These are phyloP conservation scores for Acanthurus lineatus DNA, from an alignment of 2,797 vertebrate genomes.

Conservation along the genomic window DNA sequence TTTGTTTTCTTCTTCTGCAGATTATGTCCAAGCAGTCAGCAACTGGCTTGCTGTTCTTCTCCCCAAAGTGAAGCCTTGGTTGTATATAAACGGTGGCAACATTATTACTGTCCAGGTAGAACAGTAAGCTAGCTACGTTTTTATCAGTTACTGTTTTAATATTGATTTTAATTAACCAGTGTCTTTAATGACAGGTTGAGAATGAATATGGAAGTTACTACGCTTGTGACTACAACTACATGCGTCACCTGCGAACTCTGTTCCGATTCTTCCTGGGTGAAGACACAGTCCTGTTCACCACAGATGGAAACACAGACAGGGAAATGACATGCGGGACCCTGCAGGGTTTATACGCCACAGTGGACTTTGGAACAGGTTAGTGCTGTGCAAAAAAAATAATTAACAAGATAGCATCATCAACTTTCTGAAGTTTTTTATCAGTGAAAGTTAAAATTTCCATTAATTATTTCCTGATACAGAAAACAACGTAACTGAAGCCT, in stretches of 20 bases:
- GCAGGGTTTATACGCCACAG: constrained; percentile 90
- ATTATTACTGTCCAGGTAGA: constrained; percentile 96
- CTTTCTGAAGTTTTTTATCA: neutral
- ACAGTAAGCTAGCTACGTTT: neutral
- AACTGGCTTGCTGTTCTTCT: constrained; percentile 92
- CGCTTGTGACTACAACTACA: constrained; percentile 92
- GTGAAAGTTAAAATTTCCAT: neutral
- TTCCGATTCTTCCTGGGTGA: constrained; percentile 90
- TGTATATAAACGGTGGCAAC: constrained; percentile 94
- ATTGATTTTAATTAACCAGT: neutral
- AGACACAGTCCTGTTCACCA: constrained; percentile 93
- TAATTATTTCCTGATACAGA: constrained; percentile 74
- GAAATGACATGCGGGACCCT: constrained; percentile 93
- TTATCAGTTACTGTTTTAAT: neutral
- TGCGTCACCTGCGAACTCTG: constrained; percentile 87
- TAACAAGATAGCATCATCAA: neutral
- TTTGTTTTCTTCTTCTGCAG: constrained; percentile 75
- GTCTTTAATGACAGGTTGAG: constrained; percentile 88
- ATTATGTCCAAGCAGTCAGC: constrained; percentile 91
- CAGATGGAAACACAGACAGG: constrained; percentile 85
- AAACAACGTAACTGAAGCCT: constrained; percentile 88
- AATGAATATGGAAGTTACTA: constrained; percentile 97
- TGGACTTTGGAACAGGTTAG: constrained; percentile 96
- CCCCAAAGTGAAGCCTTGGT: constrained; percentile 89
- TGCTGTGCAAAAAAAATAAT: neutral